Base-by-base conservation (phyloP, 2,113 vertebrate genomes). In the Beaufortia kweichowensis region DNA sequence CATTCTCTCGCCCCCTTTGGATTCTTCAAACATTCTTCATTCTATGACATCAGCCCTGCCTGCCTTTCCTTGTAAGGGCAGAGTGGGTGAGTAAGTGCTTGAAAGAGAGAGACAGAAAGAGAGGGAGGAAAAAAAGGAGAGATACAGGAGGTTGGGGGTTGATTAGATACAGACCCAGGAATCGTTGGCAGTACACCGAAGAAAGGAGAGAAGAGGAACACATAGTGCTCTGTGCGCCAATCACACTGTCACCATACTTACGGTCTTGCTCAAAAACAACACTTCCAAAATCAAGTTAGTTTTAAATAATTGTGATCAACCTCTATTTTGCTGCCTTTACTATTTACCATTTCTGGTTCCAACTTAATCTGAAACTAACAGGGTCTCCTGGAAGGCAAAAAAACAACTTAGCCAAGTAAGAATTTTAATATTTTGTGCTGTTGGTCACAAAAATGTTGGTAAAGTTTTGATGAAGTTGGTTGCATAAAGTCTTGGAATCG, bases 31-130 rank as follows among this genome's bases (percentile, higher is more conserved):
- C 94, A 82, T 84, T 89, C 84, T 90, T 88, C 87, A 94, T 93
- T 85, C 91, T 90, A 79, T 94, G 90, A 85, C 87, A 93, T 85
- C 90, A 91, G 87, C 89, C 84, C 70, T 93, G 91, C 88, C 81
- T 91, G 85, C 24, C 90, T 93, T 87, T 91, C 92, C 86, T 91
- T 90, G 84, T 90, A 94, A 95, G 93, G 96, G 93, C 88, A 92
- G 90, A 86, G 86, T 23, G 83, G 85, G 88, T 85, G 87, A 91
- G 81, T 15, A 55, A 63, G 65, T 53, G 63, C 28, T 11, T 43
- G 69, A 60, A 55, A 72, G 26, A 73, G 81, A 76, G 53, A 79
- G 80, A 46, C 57, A 60, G 72, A 62, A n/a, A n/a, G 67, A 55
- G 56, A 81, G 35, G 61, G 76, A 77, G 73, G 28, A 48, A 76